Conservation (phyloP, 2,888 invertebrate species). For the Pollenia angustigena region DNA sequence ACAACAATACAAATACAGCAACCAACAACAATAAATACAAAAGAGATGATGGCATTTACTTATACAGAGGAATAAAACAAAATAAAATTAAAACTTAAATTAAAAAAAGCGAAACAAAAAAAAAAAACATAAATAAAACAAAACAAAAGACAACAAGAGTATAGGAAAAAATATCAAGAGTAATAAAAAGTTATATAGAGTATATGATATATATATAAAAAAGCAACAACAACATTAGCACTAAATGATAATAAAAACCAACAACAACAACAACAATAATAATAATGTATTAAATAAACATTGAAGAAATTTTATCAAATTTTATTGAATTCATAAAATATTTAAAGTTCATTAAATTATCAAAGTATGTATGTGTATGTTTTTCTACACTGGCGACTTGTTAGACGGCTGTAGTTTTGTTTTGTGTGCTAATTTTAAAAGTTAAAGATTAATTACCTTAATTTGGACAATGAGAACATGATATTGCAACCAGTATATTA, state of each 20-base stretch:
- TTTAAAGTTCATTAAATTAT: slow-evolving; percentile 54
- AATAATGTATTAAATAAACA: slow-evolving; percentile 14
- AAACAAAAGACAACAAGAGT: slow-evolving; percentile 24
- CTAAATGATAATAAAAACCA: slow-evolving; percentile 14
- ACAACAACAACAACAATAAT: slow-evolving; percentile 7
- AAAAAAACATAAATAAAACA: slow-evolving; percentile 11
- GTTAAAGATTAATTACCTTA: too few relatives aligned
- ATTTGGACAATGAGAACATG: too few relatives aligned
- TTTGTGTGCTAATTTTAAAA: too few relatives aligned
- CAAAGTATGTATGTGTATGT: slow-evolving; percentile 1
- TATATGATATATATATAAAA: not conserved
- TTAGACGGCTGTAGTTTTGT: not conserved
- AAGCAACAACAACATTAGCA: slow-evolving; percentile 33
- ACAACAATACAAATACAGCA: slow-evolving; percentile 64
- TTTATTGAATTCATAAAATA: slow-evolving; percentile 54
- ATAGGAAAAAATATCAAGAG: slow-evolving; percentile 3
- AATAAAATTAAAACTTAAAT: slow-evolving; percentile 7
- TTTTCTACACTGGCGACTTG: slow-evolving; percentile 20
- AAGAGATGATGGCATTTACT: slow-evolving; percentile 73
- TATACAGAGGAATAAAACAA: slow-evolving; percentile 65
- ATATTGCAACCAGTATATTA: too few relatives aligned
- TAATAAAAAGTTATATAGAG: slow-evolving; percentile 1
- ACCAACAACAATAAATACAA: slow-evolving; percentile 72
- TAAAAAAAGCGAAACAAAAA: not conserved
- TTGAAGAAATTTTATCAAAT: slow-evolving; percentile 36